Evolutionary conservation across 92 coral and sea anemone species (phyloP), one percentile per base, ranked within the genome.

Genomic region (Paramuricea clavata): DNA sequence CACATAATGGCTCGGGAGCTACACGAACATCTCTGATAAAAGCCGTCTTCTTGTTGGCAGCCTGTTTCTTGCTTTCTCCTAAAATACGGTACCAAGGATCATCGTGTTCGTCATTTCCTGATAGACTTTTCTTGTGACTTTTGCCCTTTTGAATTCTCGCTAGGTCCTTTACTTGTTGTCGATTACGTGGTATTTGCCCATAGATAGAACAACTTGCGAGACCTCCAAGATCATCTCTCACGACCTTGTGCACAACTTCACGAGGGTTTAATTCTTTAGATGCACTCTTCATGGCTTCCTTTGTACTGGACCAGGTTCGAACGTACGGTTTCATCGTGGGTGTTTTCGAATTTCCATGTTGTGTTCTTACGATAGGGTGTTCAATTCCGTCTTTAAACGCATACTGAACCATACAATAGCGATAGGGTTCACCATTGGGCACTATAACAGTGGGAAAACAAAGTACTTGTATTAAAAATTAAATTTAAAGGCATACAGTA

Each of bases 291-390:
- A 78, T 59, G 34, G 35, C 25, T 43, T 69, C 76, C 59, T 85
- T 69, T 21, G 92, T 89, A 77, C 92, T 89, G 43, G 56, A 86
- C 92, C 92, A 89, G 41, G 92, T 84, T 28, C 89, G 86, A 32
- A 89, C 83, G 50, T 84, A 85, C n/a, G 16, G 73, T 21, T 22
- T 44, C 22, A 32, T 25, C 23, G 71, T 16, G 43, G n/a, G 17
- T 28, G 75, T 41, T 54, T 47, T 47, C 1, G 81, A 78, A 78
- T 84, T 89, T n/a, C 82, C 89, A 68, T 84, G 89, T 12, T 82
- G 89, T 36, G 36, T 30, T 28, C 41, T 22, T 19, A 42, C 74
- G 64, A 89, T 77, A 42, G 92, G 86, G 49, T 89, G 92, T 70
- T 89, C 89, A 34, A 31, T 21, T 73, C 92, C 92, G 56, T 82